These are phyloP conservation scores for Oxycera nigricornis DNA, from an alignment of 2,888 invertebrate genomes.

Conservation along the genomic window DNA sequence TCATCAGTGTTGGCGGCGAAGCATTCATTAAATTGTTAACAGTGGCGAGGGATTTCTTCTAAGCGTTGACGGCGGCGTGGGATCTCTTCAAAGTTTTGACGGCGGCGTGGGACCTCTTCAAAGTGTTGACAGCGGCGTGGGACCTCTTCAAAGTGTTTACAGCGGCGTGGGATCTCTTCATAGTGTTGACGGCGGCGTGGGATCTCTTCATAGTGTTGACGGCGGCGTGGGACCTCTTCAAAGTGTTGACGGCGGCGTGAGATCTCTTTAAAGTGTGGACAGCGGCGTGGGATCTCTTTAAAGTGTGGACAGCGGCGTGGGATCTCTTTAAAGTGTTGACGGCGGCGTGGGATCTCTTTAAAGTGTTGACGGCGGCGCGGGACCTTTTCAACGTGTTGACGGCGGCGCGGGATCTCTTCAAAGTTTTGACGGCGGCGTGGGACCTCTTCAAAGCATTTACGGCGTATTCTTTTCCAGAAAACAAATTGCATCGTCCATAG, in stretches of 20 bases:
- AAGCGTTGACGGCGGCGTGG: slow-evolving; percentile 32
- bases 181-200: slow-evolving; percentile 8
- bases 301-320: slow-evolving; percentile 12
- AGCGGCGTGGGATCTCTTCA: slow-evolving; percentile 20
- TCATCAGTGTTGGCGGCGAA: background rate
- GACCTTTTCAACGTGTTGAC: background rate
- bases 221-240: slow-evolving; percentile 1
- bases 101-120: slow-evolving; percentile 29
- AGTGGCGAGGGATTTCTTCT: background rate
- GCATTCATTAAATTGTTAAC: background rate
- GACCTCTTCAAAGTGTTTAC: slow-evolving; percentile 12
- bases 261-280: background rate
- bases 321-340: background rate
- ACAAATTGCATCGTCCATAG: no score
- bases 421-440: slow-evolving; percentile 33
- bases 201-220: background rate
- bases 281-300: background rate
- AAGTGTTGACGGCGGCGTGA: slow-evolving; percentile 33
- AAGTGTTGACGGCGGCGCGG: slow-evolving; percentile 19
- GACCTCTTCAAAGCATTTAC: background rate
- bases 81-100: slow-evolving; percentile 1
- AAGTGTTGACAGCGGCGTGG: slow-evolving; percentile 33
- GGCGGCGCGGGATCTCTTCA: slow-evolving; percentile 16
- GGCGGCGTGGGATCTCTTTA: slow-evolving; percentile 25
- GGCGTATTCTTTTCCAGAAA: no score